These are phyloP conservation scores for Pongo pygmaeus DNA, from an alignment of 2,113 vertebrate species.

Conservation along the genomic window DNA sequence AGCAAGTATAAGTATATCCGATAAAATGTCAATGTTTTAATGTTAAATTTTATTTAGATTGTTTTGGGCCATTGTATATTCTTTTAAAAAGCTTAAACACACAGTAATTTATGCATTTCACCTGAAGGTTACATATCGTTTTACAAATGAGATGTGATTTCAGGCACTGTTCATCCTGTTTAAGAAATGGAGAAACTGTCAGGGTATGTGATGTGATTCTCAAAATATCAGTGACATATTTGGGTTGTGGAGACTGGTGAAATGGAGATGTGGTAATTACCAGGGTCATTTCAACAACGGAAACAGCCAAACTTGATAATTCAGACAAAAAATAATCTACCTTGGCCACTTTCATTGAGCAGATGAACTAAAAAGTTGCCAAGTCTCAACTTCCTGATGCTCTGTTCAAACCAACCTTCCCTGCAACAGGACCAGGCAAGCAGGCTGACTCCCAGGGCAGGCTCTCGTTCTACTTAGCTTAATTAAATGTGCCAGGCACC, in stretches of 20 bases:
- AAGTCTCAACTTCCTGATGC: constrained; percentile 37
- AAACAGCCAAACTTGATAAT: constrained; percentile 67
- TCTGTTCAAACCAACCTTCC: constrained; percentile 45
- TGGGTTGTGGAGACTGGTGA: constrained; percentile 55
- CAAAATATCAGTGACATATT: constrained; percentile 52
- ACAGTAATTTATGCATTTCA: constrained; percentile 47
- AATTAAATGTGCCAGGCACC: constrained; percentile 58
- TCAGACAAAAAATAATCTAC: constrained; percentile 63
- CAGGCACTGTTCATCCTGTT: constrained; percentile 59
- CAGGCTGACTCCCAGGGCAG: not conserved
- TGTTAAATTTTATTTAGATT: not conserved
- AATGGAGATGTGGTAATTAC: constrained; percentile 70
- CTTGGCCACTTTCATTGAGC: constrained; percentile 55
- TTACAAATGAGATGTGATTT: constrained; percentile 65
- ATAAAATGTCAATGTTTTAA: not conserved
- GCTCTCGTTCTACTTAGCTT: constrained; percentile 39
- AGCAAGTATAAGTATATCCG: not conserved
- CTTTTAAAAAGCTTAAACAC: not conserved
- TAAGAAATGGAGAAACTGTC: constrained; percentile 61
- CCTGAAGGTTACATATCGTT: constrained; percentile 52
- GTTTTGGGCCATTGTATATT: constrained; percentile 45
- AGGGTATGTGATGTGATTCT: constrained; percentile 60
- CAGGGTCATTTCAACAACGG: constrained; percentile 68
- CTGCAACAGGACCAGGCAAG: not conserved
- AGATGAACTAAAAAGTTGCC: constrained; percentile 69